Base-by-base conservation (phyloP, 2,888 invertebrate species). In the Labia minor region DNA sequence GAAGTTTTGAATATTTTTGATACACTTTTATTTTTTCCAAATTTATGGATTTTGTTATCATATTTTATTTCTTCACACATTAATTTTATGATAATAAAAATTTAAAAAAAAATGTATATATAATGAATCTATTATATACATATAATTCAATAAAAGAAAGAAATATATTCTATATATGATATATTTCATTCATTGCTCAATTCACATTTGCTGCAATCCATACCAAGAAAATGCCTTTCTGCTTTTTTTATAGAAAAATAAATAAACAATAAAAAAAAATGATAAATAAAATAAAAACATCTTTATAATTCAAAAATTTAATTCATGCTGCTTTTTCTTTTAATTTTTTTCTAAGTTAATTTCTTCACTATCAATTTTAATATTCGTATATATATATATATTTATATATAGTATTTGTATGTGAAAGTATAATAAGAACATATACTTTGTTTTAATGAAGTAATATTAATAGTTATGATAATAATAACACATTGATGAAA, bases 171-270 rank as follows among this genome's bases (percentile, higher is more conserved):
- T 8, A 49, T 49, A 49, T 11, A 49, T 26, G n/a, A 26, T 26
- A 26, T 26, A 26, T 26, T 26, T 26, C 26, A 26, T 26, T 49
- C 49, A 49, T 49, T 49, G 49, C 49, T 49, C 49, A 49, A 49
- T 49, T 14, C 49, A 49, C 49, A 49, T 49, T 49, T 49, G 49
- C 49, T 49, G 14, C 49, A 49, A 49, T 10, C n/a, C 3, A 49
- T 49, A 49, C 49, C 49, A 49, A 49, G 49, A 49, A 49, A 49
- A 49, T 49, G 49, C 49, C 49, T 49, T 49, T 49, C 4, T 49
- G 49, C 49, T 49, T 49, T 49, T 10, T 49, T 49, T 33, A 11
- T 33, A 33, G 11, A 33, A 49, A 49, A 49, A 49, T 49, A 49
- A 49, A 16, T 3, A 49, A 49, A 49, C 49, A n/a, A n/a, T 49